A percentile compares a stretch with the other conserved stretches of the same genome.
Conservation (phyloP, 2,113 vertebrate genomes). For the Gnathonemus longibarbis region DNA sequence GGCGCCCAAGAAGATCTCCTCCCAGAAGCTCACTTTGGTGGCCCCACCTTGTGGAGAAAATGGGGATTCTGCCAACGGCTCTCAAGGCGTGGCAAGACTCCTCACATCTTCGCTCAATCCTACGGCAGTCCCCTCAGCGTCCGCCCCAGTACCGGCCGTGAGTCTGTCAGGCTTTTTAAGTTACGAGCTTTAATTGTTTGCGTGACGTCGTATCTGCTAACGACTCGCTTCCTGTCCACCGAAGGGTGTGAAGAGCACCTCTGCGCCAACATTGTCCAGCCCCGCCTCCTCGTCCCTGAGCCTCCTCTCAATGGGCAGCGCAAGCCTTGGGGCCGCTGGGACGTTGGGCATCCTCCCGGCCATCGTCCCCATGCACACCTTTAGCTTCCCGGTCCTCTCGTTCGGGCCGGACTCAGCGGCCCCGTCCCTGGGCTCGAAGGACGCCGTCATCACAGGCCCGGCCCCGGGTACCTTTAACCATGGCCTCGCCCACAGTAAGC, state of each 20-base stretch:
- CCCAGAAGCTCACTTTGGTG: conserved; percentile 71
- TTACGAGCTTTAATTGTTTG: background rate
- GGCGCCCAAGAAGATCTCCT: conserved; percentile 51
- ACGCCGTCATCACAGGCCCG: conserved; percentile 67
- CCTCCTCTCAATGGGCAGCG: conserved; percentile 62
- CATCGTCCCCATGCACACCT: conserved; percentile 61
- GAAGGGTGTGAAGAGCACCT: conserved; percentile 57
- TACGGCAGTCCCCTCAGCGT: conserved; percentile 49
- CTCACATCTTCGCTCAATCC: conserved; percentile 72
- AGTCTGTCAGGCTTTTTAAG: conserved; percentile 40
- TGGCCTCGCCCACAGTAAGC: conserved; percentile 72
- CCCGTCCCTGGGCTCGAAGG: conserved; percentile 63
- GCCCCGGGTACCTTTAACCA: conserved; percentile 73
- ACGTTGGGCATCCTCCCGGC: conserved; percentile 52
- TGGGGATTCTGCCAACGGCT: conserved; percentile 63
- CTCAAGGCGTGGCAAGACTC: conserved; percentile 73
- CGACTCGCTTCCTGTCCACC: background rate
- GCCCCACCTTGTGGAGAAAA: conserved; percentile 68
- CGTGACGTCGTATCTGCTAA: background rate
- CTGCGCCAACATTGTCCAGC: conserved; percentile 62
- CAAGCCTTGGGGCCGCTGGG: conserved; percentile 58
- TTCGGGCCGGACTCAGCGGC: conserved; percentile 61
- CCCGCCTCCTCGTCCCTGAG: conserved; percentile 58
- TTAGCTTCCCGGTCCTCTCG: conserved; percentile 63
- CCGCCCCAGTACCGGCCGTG: conserved; percentile 67